These are phyloP conservation scores for Osmerus eperlanus DNA, from an alignment of 2,113 vertebrate genomes.

Conservation along the genomic window DNA sequence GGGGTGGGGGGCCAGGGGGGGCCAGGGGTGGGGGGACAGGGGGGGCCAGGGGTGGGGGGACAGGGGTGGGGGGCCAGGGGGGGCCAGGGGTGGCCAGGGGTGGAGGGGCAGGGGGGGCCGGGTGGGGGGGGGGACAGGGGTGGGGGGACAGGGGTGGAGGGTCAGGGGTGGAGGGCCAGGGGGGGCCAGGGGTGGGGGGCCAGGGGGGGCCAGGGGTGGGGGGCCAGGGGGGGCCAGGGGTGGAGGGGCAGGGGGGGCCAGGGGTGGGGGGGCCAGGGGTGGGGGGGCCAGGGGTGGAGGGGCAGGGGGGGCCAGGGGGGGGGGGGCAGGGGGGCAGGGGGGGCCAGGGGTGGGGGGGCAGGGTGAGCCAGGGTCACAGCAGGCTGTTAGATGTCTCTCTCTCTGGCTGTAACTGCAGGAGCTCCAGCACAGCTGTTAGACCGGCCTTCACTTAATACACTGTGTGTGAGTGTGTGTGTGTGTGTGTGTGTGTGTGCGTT, in stretches of 20 bases:
- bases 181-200: not conserved
- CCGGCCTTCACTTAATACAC: no score
- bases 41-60: not conserved
- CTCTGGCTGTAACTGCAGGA: no score
- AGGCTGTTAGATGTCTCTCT: no score
- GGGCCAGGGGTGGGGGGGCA: not conserved
- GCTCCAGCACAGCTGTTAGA: no score
- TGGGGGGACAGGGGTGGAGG: no score
- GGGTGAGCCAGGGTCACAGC: constrained; percentile 1
- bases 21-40: not conserved
- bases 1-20: not conserved
- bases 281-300: not conserved
- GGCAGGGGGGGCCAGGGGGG: not conserved
- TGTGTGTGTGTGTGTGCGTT: no score
- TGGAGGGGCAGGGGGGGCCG: not conserved
- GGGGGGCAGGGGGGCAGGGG: not conserved
- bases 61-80: not conserved
- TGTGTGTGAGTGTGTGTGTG: no score
- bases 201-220: not conserved
- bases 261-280: not conserved
- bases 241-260: not conserved
- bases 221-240: no score
- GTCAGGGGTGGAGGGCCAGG: not conserved
- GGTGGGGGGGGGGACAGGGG: not conserved
- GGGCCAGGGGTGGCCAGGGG: not conserved